phyloP scores from a whole-genome alignment of 2,797 vertebrate species.

The Dryobates pubescens region DNA sequence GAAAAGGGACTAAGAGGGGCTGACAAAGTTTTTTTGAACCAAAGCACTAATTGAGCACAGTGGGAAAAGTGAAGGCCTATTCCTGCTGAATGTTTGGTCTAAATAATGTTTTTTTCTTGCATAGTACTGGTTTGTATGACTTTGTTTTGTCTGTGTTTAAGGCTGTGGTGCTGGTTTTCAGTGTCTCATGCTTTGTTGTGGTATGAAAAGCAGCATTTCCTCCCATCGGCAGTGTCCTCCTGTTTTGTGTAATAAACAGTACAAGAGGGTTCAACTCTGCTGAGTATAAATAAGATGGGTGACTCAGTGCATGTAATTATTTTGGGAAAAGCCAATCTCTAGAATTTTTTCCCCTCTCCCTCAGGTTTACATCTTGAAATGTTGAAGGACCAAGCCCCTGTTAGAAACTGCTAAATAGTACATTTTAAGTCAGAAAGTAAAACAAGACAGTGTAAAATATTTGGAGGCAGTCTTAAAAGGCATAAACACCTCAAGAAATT shows the following conservation, averaged over 20 bases:
- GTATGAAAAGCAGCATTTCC: conserved; percentile 1
- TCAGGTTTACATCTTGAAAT: not conserved
- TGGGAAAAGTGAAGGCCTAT: not conserved
- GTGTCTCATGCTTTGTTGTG: conserved; percentile 54
- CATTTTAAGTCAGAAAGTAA: not conserved
- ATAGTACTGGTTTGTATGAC: not conserved
- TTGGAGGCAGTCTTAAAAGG: not conserved
- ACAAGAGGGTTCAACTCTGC: not conserved
- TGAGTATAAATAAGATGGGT: conserved; percentile 25
- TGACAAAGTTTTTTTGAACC: conserved; percentile 35
- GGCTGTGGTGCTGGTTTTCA: conserved; percentile 9
- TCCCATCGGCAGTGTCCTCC: not conserved
- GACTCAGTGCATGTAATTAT: not conserved
- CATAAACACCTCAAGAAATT: not conserved
- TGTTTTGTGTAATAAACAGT: conserved; percentile 39
- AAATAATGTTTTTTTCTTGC: conserved; percentile 2
- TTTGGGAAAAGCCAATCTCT: not conserved
- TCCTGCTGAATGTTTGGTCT: conserved; percentile 32
- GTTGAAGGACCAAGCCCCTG: not conserved
- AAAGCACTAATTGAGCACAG: not conserved
- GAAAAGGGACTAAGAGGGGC: not conserved
- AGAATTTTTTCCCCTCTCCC: not conserved
- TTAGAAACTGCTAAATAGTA: not conserved
- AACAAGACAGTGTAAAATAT: not conserved
- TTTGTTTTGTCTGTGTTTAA: conserved; percentile 52